Base-by-base conservation (phyloP, 2,888 invertebrate genomes). In the Cylloceria caligata region DNA sequence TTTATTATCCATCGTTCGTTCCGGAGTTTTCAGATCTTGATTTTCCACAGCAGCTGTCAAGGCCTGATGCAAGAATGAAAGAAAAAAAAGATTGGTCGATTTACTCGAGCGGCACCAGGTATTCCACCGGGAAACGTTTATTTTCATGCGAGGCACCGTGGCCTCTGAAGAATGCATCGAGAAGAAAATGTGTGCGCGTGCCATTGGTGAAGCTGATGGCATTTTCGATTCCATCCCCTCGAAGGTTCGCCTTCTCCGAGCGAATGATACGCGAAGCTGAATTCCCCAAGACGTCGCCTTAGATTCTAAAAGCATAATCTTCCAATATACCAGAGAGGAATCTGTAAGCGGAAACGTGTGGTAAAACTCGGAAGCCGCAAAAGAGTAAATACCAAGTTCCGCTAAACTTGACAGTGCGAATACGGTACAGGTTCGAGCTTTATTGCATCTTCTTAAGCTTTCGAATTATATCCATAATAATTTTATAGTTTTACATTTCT, bases 21-120 rank as follows among this genome's bases (percentile, higher is more conserved):
- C 30, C 19, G 24, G 30, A 60, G 24, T n/a, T 60, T 57, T 24
- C 16, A 57, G 47, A 42, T 57, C 69, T 74, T 71, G 60, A 74
- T 82, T 78, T 78, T 74, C 69, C 81, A 47, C 42, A 57, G 69
- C 81, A 82, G 81, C 74, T 82, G 81, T 75, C 78, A 65, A 74
- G 71, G 42, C 16, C 27, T 39, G 45, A 13, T 74, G 36, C 39
- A 60, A 69, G 68, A 69, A 75, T 60, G 74, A 16, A 45, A 45
- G 3, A 30, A 30, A 30, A 30, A 4, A 30, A 30, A 30, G 16
- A 45, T 76, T 69, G 16, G 52, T 19, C 30, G 76, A 24, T 45
- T 27, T 24, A 27, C 34, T 11, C 49, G 34, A 39, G 30, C 47
- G 45, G 24, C 36, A 24, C 52, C 30, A 30, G 30, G 30, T 30